Base-by-base conservation (phyloP, 2,888 invertebrate genomes). In the Pristionchus arcanus region DNA sequence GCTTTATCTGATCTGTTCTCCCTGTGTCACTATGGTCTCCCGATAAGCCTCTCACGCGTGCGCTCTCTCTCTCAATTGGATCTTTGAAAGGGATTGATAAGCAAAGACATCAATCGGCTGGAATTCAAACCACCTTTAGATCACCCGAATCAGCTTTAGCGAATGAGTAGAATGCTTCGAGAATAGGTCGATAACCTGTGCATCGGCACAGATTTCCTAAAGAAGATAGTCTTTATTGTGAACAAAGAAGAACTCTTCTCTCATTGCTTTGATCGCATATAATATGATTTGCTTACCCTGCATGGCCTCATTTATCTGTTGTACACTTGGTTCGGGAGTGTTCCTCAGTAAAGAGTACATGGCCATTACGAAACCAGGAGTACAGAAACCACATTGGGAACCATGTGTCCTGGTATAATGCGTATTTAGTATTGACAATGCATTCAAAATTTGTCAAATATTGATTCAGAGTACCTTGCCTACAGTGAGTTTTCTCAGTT, bases 351-450 rank as follows among this genome's bases (percentile, higher is more conserved):
- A 96, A 0, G 98, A 96, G 94, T 98, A 98, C 98, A 98, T 98
- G 0, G 98, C 98, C 98, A 98, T 98, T 0, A 98, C 97, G 91
- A 98, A 98, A 53, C 98, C 98, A 0, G 98, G 98, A 0, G 98
- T 98, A 94, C 98, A 98, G 95, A 98, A 98, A 0, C 98, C 98
- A 95, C 98, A 98, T 95, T 98, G 98, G 0, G 98, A 97, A 0
- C 98, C 98, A 94, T 98, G 98, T 0, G 97, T 96, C 90, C 94
- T 94, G 90, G 74, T 91, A 34, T 25, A 37, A 25, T 42, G 42
- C 9, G 49, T 37, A 37, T 37, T 34, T 25, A 7, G 31, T 28
- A 77, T 37, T 31, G 3, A 77, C 42, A 37, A 77, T 55, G 55
- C 55, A 19, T 4, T 55, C 19, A 55, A 19, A 13, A 55, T 55